A percentile compares a stretch with the other conserved stretches of the same genome.
Evolutionary conservation across 2,888 invertebrate genomes (phyloP).

Genomic region (Orchesella flavescens): DNA sequence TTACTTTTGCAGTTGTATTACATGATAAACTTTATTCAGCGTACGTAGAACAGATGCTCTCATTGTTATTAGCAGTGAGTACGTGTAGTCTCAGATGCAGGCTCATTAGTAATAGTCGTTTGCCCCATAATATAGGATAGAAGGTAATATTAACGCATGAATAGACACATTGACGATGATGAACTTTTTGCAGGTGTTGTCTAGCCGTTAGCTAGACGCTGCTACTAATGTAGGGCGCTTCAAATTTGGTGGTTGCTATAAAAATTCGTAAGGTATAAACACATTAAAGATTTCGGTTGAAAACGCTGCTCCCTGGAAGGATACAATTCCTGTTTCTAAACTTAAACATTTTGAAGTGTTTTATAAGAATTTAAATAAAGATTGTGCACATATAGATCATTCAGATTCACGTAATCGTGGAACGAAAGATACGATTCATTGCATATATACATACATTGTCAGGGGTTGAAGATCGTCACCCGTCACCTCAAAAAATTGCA

Average conservation of each 20-base stretch:
- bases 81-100: neutral
- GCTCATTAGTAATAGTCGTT: slow-evolving; percentile 23
- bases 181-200: slow-evolving; percentile 41
- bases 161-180: neutral
- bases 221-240: neutral
- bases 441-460: neutral
- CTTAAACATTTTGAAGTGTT: too few species aligned
- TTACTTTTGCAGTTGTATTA: neutral
- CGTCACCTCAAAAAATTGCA: neutral
- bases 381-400: too few species aligned
- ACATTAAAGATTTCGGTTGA: neutral
- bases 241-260: neutral
- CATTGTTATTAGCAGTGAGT: neutral
- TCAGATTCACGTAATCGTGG: too few species aligned
- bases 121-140: neutral
- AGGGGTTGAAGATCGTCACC: neutral
- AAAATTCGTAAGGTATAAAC: too few species aligned
- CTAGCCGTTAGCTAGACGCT: slow-evolving; percentile 44
- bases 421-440: too few species aligned
- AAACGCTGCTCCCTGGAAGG: neutral
- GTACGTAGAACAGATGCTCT: slow-evolving; percentile 14
- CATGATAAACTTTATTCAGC: neutral
- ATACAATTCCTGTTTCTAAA: too few species aligned
- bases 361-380: too few species aligned
- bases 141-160: neutral